These are phyloP conservation scores for Pammene fasciana DNA, from an alignment of 2,888 invertebrate genomes.

Conservation along the genomic window DNA sequence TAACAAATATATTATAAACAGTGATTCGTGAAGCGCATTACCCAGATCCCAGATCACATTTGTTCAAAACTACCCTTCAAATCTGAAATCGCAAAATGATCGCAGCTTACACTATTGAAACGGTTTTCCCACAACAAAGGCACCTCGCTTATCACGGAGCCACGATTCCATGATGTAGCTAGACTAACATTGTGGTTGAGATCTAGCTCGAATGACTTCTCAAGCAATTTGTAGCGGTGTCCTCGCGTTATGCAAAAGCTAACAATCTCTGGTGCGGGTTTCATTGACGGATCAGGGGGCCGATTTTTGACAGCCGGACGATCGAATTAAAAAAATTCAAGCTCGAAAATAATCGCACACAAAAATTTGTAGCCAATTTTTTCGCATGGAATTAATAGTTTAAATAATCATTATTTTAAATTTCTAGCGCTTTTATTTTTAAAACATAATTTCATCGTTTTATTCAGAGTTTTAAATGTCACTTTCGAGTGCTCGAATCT, in stretches of 20 bases:
- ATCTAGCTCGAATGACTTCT: slow-evolving; percentile 43
- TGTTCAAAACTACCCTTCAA: neutral
- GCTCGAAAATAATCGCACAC: too few relatives aligned
- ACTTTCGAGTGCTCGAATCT: too few relatives aligned
- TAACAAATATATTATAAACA: too few relatives aligned
- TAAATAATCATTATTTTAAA: too few relatives aligned
- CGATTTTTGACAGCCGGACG: too few relatives aligned
- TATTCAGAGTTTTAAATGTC: too few relatives aligned
- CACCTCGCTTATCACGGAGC: slow-evolving; percentile 16
- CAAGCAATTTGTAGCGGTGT: slow-evolving; percentile 40
- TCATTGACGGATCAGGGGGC: slow-evolving; percentile 14
- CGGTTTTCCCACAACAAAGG: neutral
- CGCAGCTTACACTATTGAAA: slow-evolving; percentile 1
- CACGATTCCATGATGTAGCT: slow-evolving; percentile 29
- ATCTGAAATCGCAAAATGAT: neutral
- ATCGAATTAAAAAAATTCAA: too few relatives aligned
- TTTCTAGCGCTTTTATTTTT: too few relatives aligned
- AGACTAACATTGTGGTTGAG: slow-evolving; percentile 19
- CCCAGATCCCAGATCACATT: neutral
- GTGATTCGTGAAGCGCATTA: too few relatives aligned
- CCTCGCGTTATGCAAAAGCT: slow-evolving; percentile 48
- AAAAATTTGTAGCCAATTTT: too few relatives aligned
- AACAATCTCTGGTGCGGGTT: slow-evolving; percentile 42
- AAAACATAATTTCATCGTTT: too few relatives aligned
- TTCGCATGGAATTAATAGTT: too few relatives aligned